Base-by-base conservation (phyloP, 2,888 invertebrate species). In the Ctena decussata region DNA sequence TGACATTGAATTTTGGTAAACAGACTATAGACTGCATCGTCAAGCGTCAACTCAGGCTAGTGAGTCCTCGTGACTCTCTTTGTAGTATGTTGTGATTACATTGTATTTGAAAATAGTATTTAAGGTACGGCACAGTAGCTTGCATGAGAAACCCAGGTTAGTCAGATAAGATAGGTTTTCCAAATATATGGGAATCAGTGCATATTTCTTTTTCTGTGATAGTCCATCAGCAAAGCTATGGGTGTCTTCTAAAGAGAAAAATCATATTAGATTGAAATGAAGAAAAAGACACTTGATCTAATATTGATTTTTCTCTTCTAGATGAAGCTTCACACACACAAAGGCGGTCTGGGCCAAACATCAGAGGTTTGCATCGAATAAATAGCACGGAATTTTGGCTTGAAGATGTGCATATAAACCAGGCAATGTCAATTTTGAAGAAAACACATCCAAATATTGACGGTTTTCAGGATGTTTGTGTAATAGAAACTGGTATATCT, bases 391-490 rank as follows among this genome's bases (percentile, higher is more conserved):
- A 77, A 12, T 76, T 79, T 35, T 86, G 81, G 84, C 44, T 91
- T 2, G 84, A 82, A 72, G 91, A 91, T 65, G 77, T 60, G 1
- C 65, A 82, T 11, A 76, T 91, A 15, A 87, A 91, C 53, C 57
- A 73, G n/a, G 88, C 89, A 11, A 87, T 84, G 80, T 53, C 70
- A 12, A 30, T 91, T 1, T 84, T 91, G 6, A 81, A 77, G 41
- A 70, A 76, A 53, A 37, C 60, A 2, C 81, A 57, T 70, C 81
- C 83, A 8, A 12, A 87, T 27, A 79, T 91, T 21, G 71, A 74
- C 37, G 89, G 89, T 8, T 74, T 90, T 60, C 80, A 85, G n/a
- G 84, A 90, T 53, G 79, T 81, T 15, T 87, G 84, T 71, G 86
- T 89, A 8, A 82, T 82, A 11, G 75, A 70, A 12, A 79, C 84